Evolutionary conservation across 2,113 vertebrate genomes (phyloP), one percentile per base, ranked within the genome.

Genomic region (Camelus bactrianus): DNA sequence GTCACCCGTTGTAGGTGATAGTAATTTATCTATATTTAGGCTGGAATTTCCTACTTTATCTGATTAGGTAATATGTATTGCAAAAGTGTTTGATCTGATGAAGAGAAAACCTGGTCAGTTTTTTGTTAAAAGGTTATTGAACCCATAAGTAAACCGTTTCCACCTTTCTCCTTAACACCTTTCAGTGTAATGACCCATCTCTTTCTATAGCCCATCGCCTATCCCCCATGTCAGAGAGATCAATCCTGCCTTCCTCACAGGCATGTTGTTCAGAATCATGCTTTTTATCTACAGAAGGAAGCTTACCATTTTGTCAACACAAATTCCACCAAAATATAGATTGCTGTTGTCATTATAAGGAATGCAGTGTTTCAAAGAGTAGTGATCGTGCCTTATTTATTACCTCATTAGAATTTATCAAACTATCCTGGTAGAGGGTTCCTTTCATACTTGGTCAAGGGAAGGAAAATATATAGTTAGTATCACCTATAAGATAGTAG

Each of bases 331-430:
- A 75, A 96, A 93, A 83, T 48, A 54, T 16, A 89, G 79, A 77
- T 30, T 93, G 56, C 6, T 69, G 6, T 42, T 89, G 67, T 86
- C 79, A 35, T 64, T 69, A 8, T 85, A 62, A 94, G 28, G 65
- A 96, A 76, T 72, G 12, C 42, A 73, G 19, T 79, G 52, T 96
- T 95, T 95, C 82, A 94, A 56, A 79, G 15, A 93, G 82, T 42
- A 60, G 75, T n/a, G 85, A 6, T 89, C 91, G 7, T 54, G n/a
- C 46, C 24, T 96, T 26, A 79, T 46, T 89, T 89, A 56, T 89
- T 89, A 56, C 20, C 14, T 26, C 70, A 85, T 58, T 84, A 77
- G 42, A 89, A 94, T 91, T 89, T n/a, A 85, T 82, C 72, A 56
- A 85, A 52, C 19, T 94, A 10, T 96, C 81, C 46, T 28, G 2